These are phyloP conservation scores for Epicauta chinensis DNA, from an alignment of 1,140 invertebrate genomes.

Conservation along the genomic window DNA sequence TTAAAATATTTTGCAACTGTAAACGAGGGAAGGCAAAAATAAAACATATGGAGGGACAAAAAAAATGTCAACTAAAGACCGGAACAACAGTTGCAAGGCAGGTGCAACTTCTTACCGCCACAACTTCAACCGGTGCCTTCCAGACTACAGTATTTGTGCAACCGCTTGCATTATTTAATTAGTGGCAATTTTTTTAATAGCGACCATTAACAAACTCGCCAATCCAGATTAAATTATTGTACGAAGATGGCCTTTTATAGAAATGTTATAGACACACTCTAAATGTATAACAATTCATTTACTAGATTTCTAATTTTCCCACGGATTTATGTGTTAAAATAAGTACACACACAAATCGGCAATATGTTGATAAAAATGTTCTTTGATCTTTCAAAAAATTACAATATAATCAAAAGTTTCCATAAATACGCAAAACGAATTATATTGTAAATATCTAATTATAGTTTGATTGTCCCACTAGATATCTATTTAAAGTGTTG, in stretches of 20 bases:
- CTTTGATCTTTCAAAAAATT: too few species aligned
- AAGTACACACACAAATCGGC: too few species aligned
- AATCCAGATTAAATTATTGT: constrained; percentile 27
- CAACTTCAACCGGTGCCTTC: constrained; percentile 25
- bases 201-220: constrained; percentile 29
- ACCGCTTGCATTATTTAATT: constrained; percentile 36
- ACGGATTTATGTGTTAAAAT: constrained; percentile 23
- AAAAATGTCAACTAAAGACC: constrained; percentile 12
- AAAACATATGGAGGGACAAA: too few species aligned
- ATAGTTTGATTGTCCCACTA: too few species aligned
- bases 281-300: constrained; percentile 24
- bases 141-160: constrained; percentile 28
- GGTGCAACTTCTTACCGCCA: constrained; percentile 32
- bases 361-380: too few species aligned
- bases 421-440: too few species aligned
- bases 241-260: constrained; percentile 25
- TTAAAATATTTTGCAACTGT: constrained; percentile 34
- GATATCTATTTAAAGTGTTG: not conserved
- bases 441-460: too few species aligned
- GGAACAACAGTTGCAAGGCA: constrained; percentile 29
- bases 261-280: constrained; percentile 15
- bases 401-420: too few species aligned
- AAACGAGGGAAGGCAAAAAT: constrained; percentile 21
- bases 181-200: constrained; percentile 31
- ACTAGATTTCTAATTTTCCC: constrained; percentile 32